A percentile compares a stretch with the other conserved stretches of the same genome.
Conservation (phyloP, 2,888 invertebrate genomes). For the Nyleta sp. region DNA sequence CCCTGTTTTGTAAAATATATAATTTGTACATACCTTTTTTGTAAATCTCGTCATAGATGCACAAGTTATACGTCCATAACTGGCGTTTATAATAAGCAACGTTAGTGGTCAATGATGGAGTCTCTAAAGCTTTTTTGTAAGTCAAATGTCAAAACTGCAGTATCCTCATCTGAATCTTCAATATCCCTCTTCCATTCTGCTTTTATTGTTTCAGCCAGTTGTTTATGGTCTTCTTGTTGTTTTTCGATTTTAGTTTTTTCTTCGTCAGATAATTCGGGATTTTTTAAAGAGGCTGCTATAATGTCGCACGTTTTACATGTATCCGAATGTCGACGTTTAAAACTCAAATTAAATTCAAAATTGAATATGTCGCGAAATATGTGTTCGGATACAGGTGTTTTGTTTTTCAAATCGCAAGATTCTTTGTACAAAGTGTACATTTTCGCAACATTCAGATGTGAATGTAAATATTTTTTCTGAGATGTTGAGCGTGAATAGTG, state of each 20-base stretch:
- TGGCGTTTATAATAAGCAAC: conserved; percentile 35
- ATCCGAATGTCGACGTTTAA: conserved; percentile 47
- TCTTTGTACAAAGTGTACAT: conserved; percentile 29
- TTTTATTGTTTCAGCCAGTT: neutral
- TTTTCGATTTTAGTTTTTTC: neutral
- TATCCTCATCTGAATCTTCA: neutral
- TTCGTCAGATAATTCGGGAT: neutral
- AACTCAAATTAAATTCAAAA: conserved; percentile 43
- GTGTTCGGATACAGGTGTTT: conserved; percentile 25
- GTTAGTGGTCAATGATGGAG: conserved; percentile 16
- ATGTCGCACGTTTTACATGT: conserved; percentile 43
- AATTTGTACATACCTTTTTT: conserved; percentile 24
- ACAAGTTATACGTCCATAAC: conserved; percentile 37
- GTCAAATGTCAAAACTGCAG: conserved; percentile 28
- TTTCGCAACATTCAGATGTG: conserved; percentile 27
- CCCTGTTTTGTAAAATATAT: too few species aligned
- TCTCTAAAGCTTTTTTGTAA: conserved; percentile 34
- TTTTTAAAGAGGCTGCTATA: neutral
- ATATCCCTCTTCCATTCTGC: conserved; percentile 11
- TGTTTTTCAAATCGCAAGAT: conserved; percentile 24
- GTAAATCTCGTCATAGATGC: conserved; percentile 25
- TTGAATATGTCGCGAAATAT: conserved; percentile 51
- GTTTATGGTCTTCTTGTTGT: neutral
- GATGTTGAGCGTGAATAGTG: conserved; percentile 18
- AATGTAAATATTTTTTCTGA: conserved; percentile 24